Percentiles rank a stretch among this genome's conserved stretches.
Evolutionary conservation across 2,797 vertebrate species (phyloP).

Genomic region (Masticophis lateralis): DNA sequence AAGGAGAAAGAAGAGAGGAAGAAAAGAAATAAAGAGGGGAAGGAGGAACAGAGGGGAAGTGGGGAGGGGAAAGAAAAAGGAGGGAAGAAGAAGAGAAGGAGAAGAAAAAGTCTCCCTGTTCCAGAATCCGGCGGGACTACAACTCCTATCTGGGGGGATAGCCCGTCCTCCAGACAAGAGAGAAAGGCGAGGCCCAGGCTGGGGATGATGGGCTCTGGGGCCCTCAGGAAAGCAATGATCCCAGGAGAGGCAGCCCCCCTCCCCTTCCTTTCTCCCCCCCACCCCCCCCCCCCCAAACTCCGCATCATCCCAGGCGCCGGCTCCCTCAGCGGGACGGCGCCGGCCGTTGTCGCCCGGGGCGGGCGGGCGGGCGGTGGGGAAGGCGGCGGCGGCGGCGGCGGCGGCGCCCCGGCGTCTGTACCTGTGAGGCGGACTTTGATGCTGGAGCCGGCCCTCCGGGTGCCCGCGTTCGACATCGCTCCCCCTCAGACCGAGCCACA

Average conservation of each 20-base stretch:
- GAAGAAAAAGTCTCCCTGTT: not conserved
- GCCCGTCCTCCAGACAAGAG: not conserved
- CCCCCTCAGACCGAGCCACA: slow-evolving; percentile 57
- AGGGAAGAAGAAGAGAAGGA: not conserved
- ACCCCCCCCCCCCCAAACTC: too few species aligned
- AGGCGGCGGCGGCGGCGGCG: not conserved
- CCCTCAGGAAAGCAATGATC: not conserved
- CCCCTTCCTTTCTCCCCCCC: too few species aligned
- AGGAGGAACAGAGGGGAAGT: too few species aligned
- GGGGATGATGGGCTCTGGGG: not conserved
- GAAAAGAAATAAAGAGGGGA: too few species aligned
- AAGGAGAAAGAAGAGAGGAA: not conserved
- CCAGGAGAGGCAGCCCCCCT: not conserved
- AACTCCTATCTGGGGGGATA: not conserved
- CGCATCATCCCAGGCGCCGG: not conserved
- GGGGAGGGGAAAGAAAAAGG: not conserved
- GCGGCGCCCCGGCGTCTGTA: slow-evolving; percentile 58
- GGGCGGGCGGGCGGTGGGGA: not conserved
- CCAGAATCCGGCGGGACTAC: not conserved
- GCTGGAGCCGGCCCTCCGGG: slow-evolving; percentile 94
- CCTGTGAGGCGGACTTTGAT: slow-evolving; percentile 99
- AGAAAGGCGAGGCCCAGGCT: too few species aligned
- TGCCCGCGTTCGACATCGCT: slow-evolving; percentile 97
- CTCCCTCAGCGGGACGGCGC: not conserved
- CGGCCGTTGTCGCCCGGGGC: not conserved